A percentile compares a stretch with the other conserved stretches of the same genome.
These are phyloP conservation scores for Chironomus tepperi DNA, from an alignment of 1,140 invertebrate species.

Conservation along the genomic window DNA sequence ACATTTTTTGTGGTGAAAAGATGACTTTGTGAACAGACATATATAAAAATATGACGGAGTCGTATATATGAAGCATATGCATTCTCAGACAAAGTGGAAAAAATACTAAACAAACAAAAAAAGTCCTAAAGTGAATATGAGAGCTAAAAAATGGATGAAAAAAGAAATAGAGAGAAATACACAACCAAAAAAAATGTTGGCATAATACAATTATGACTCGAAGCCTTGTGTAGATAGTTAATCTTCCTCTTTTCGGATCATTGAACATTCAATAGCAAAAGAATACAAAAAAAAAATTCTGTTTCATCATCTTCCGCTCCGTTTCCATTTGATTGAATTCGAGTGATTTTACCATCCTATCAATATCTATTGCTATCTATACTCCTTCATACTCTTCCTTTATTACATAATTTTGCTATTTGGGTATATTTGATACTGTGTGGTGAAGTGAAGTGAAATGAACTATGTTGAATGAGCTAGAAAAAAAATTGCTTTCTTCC, in stretches of 20 bases:
- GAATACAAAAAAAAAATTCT: neutral
- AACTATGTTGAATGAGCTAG: neutral
- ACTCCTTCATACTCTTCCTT: too few species aligned
- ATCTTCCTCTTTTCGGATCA: constrained; percentile 21
- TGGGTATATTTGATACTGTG: neutral
- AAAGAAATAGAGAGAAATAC: too few species aligned
- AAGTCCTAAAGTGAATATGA: too few species aligned
- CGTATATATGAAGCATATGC: too few species aligned
- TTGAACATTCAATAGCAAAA: constrained; percentile 18
- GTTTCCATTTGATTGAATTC: constrained; percentile 19
- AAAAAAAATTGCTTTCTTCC: neutral
- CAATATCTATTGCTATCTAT: neutral
- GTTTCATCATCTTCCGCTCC: constrained; percentile 17
- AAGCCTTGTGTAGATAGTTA: constrained; percentile 12
- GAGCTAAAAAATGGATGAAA: too few species aligned
- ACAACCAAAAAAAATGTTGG: neutral
- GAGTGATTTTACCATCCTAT: constrained; percentile 20
- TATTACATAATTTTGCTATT: neutral
- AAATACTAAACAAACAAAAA: too few species aligned
- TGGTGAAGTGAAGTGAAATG: neutral
- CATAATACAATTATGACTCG: constrained; percentile 7
- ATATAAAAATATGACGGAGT: too few species aligned
- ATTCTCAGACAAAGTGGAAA: too few species aligned
- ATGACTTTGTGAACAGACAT: too few species aligned
- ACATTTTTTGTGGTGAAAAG: too few species aligned